Evolutionary conservation across 2,797 vertebrate species (phyloP).

Genomic region (Lacerta viridis): DNA sequence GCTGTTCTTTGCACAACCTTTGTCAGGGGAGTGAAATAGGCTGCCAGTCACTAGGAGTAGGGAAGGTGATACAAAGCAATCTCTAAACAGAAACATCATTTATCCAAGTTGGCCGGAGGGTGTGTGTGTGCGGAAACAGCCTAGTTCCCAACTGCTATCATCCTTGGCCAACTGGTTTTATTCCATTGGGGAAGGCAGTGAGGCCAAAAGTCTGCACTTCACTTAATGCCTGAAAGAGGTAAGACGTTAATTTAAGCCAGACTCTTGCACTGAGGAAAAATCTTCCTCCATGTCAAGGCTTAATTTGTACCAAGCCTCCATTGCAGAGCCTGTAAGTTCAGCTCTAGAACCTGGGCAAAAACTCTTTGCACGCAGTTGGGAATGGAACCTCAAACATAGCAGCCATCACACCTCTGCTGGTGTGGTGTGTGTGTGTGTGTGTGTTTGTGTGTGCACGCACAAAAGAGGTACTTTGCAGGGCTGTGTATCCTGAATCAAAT

Average conservation of each 20-base stretch:
- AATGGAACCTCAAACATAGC: background rate
- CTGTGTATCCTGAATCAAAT: too few relatives aligned
- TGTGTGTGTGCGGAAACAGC: background rate
- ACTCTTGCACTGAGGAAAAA: background rate
- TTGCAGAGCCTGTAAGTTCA: background rate
- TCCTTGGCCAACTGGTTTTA: background rate
- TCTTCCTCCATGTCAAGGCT: background rate
- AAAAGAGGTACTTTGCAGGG: too few relatives aligned
- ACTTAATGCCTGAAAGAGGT: slow-evolving; percentile 5
- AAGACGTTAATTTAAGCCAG: background rate
- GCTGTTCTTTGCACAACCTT: slow-evolving; percentile 44
- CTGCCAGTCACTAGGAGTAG: slow-evolving; percentile 14
- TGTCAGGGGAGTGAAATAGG: slow-evolving; percentile 36
- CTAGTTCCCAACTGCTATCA: slow-evolving; percentile 29
- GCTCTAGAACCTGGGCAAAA: background rate
- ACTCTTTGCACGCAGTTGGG: background rate
- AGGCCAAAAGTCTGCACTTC: slow-evolving; percentile 2
- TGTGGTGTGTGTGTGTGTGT: background rate
- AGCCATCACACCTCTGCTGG: background rate
- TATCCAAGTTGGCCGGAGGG: background rate
- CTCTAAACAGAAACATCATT: slow-evolving; percentile 32
- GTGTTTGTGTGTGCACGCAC: too few relatives aligned
- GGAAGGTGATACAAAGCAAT: slow-evolving; percentile 22
- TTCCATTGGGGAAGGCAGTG: background rate
- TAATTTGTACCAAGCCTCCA: background rate